These are phyloP conservation scores for Bombus consobrinus DNA, from an alignment of 1,140 invertebrate species.

Conservation along the genomic window DNA sequence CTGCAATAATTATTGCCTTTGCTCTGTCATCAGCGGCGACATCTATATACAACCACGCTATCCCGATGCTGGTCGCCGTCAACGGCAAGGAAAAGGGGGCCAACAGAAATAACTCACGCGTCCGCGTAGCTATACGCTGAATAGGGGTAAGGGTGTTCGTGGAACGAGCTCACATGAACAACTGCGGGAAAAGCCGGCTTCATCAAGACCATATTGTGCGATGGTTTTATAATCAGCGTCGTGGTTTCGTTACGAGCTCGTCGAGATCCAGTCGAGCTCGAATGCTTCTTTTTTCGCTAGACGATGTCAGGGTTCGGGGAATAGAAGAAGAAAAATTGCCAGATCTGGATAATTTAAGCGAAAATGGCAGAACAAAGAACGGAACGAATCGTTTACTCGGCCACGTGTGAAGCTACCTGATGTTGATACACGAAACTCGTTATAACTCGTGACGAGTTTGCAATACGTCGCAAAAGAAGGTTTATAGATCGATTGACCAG, in stretches of 20 bases:
- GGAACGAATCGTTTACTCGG: not conserved
- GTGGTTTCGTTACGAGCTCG: conserved; percentile 43
- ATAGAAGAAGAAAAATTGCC: not conserved
- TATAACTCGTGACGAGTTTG: no score
- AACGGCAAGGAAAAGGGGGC: conserved; percentile 54
- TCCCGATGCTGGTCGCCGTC: conserved; percentile 6
- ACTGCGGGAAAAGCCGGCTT: conserved; percentile 38
- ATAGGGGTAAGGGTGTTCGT: conserved; percentile 19
- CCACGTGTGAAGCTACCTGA: no score
- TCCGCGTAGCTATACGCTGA: not conserved
- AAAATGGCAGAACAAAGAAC: no score
- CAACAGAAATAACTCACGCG: conserved; percentile 52
- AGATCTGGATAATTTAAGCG: not conserved
- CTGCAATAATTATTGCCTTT: conserved; percentile 81
- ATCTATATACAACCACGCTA: conserved; percentile 68
- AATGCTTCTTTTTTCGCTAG: not conserved
- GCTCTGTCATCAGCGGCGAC: conserved; percentile 81
- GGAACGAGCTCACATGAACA: not conserved
- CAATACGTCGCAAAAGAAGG: no score
- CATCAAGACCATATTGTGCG: conserved; percentile 71
- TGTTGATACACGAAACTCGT: not conserved
- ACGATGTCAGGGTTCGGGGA: no score
- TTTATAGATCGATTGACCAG: no score
- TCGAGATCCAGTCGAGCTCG: not conserved
- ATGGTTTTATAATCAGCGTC: conserved; percentile 72